These are phyloP conservation scores for Orycteropus afer DNA, from an alignment of 2,113 vertebrate genomes.

Conservation along the genomic window DNA sequence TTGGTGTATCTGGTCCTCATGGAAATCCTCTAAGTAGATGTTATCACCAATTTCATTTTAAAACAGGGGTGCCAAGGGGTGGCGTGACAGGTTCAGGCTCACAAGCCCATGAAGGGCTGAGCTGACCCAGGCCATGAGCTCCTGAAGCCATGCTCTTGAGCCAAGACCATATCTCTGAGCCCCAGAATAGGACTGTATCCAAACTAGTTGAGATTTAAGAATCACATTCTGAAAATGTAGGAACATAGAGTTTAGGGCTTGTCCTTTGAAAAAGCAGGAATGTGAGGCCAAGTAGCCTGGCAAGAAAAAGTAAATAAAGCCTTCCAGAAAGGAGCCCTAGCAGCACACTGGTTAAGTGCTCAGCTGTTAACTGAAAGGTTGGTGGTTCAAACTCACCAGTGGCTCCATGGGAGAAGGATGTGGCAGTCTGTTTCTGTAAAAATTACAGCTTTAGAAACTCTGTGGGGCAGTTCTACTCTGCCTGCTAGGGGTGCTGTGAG, in stretches of 20 bases:
- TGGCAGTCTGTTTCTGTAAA: too few species aligned
- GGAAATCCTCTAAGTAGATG: neutral
- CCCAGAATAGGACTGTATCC: neutral
- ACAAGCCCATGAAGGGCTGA: neutral
- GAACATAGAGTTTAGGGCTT: neutral
- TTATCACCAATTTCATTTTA: neutral
- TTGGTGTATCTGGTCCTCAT: rapidly evolving
- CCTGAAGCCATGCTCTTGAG: neutral
- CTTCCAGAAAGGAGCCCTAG: too few species aligned
- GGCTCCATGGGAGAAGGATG: too few species aligned
- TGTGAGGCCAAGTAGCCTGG: too few species aligned
- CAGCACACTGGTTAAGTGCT: too few species aligned
- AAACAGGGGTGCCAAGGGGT: rapidly evolving
- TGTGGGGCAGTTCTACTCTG: too few species aligned
- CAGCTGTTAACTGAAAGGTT: too few species aligned
- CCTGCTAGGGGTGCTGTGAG: too few species aligned
- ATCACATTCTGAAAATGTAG: neutral
- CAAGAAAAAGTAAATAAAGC: neutral
- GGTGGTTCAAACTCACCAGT: too few species aligned
- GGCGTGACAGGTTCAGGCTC: neutral
- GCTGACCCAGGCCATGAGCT: neutral
- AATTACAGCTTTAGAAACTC: too few species aligned
- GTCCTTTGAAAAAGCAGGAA: neutral
- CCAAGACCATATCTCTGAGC: neutral
- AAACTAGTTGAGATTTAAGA: rapidly evolving